Conservation (phyloP, 2,113 vertebrate species). For the Corythornis madagascariensis region DNA sequence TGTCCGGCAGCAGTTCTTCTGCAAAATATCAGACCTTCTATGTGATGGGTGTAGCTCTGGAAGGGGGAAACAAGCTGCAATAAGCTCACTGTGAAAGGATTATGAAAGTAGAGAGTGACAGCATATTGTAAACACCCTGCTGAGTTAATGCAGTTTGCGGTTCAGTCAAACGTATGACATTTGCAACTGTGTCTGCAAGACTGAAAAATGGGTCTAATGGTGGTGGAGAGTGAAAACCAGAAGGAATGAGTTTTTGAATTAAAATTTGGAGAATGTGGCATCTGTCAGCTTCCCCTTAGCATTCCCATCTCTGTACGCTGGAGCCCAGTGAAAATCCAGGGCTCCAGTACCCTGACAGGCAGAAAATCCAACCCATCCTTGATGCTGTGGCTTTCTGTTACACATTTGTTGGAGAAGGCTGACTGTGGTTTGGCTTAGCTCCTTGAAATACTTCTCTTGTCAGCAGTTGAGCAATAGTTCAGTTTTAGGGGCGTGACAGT, state of each 20-base stretch:
- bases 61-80: neutral
- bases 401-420: neutral
- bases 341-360: neutral
- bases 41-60: neutral
- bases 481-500: neutral
- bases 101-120: neutral
- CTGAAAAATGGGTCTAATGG: neutral
- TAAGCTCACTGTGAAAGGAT: neutral
- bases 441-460: neutral
- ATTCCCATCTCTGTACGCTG: neutral
- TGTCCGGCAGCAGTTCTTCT: neutral
- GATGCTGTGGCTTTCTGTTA: neutral
- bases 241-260: neutral
- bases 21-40: rapidly evolving
- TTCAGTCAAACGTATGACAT: neutral
- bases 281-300: neutral
- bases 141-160: neutral
- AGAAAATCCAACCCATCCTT: neutral
- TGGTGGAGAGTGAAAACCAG: neutral
- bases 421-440: neutral
- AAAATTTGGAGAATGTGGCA: neutral
- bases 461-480: neutral
- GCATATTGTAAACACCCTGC: neutral
- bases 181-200: neutral
- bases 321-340: neutral